phyloP scores from a whole-genome alignment of 1,140 invertebrate species.

The Cheumatopsyche charites region DNA sequence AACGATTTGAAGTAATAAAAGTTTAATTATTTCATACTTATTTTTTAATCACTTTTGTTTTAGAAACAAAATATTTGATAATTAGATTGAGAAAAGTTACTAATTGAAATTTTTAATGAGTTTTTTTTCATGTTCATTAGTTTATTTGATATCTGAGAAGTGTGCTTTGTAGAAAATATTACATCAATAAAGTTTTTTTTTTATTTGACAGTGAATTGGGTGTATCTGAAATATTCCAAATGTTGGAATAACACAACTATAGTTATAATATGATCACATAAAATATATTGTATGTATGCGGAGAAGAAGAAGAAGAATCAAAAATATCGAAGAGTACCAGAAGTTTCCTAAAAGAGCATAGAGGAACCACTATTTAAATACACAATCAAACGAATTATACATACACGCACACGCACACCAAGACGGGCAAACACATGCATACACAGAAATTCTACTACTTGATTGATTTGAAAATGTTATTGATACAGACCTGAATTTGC shows the following conservation, averaged over 20 bases:
- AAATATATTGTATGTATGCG: constrained; percentile 1
- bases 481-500: constrained; percentile 63
- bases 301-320: constrained; percentile 22
- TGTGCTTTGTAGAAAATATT: too few species aligned
- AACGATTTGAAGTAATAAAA: too few species aligned
- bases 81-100: too few species aligned
- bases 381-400: constrained; percentile 44
- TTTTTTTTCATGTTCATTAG: too few species aligned
- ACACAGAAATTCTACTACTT: constrained; percentile 43
- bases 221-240: constrained; percentile 20
- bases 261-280: constrained; percentile 4
- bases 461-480: constrained; percentile 41
- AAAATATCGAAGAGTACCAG: constrained; percentile 32
- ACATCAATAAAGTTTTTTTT: not conserved
- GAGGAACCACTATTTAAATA: constrained; percentile 38
- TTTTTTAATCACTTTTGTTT: too few species aligned
- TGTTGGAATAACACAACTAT: constrained; percentile 20
- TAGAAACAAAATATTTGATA: too few species aligned
- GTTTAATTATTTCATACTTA: too few species aligned
- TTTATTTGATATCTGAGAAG: too few species aligned
- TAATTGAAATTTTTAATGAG: too few species aligned
- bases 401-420: constrained; percentile 46
- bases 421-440: constrained; percentile 46
- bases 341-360: constrained; percentile 29
- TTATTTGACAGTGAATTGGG: constrained; percentile 19